Conservation (phyloP, 2,888 invertebrate genomes). For the Octonoba sinensis region DNA sequence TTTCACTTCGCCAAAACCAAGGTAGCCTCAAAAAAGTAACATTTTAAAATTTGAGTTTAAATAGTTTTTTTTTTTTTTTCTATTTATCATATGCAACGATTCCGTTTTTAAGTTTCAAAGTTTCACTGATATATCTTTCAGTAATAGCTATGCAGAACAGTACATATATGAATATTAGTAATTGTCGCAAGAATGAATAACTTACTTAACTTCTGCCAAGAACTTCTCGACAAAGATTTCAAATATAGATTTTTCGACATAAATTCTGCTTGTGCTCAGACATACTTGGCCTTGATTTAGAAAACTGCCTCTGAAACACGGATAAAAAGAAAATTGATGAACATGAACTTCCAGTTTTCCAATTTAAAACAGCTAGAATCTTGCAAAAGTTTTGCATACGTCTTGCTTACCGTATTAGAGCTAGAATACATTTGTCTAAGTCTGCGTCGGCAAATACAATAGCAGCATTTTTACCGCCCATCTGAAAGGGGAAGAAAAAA, state of each 20-base stretch:
- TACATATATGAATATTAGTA: too few relatives aligned
- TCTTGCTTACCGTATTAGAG: slow-evolving; percentile 70
- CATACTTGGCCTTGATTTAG: slow-evolving; percentile 76
- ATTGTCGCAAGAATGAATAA: too few relatives aligned
- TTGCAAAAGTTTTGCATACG: too few relatives aligned
- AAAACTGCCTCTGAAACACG: slow-evolving; percentile 72
- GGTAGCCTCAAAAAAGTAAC: too few relatives aligned
- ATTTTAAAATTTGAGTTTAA: too few relatives aligned
- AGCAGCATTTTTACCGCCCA: slow-evolving; percentile 76
- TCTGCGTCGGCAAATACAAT: slow-evolving; percentile 74
- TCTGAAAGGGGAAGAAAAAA: slow-evolving; percentile 68
- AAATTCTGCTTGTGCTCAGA: slow-evolving; percentile 75
- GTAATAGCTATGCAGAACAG: too few relatives aligned
- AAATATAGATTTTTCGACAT: slow-evolving; percentile 73
- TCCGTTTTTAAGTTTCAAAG: too few relatives aligned
- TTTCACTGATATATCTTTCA: too few relatives aligned
- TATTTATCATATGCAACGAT: too few relatives aligned
- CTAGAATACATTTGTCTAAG: slow-evolving; percentile 72
- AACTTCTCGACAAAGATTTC: slow-evolving; percentile 72
- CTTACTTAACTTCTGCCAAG: slow-evolving; percentile 70
- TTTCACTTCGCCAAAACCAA: too few relatives aligned
- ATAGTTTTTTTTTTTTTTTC: too few relatives aligned
- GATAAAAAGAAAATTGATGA: not conserved
- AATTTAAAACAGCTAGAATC: not conserved
- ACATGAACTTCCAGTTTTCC: too few relatives aligned